A percentile compares a stretch with the other conserved stretches of the same genome.
These are phyloP conservation scores for Mesaphorura yosii DNA, from an alignment of 1,140 invertebrate genomes.

Conservation along the genomic window DNA sequence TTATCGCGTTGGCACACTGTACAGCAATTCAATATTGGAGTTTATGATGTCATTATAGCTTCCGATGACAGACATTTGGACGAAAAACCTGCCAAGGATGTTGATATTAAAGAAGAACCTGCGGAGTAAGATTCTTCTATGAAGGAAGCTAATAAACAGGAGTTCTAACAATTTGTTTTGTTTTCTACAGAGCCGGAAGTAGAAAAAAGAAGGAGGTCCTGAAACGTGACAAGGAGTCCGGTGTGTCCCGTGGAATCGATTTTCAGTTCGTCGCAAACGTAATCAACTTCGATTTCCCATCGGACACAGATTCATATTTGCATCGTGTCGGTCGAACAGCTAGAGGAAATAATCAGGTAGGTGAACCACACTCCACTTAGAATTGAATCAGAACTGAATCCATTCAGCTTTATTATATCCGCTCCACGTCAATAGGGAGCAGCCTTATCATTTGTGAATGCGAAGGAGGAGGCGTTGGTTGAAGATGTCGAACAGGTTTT, in stretches of 20 bases:
- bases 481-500: constrained; percentile 37
- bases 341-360: constrained; percentile 70
- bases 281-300: constrained; percentile 96
- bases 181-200: not conserved
- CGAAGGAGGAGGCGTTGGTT: constrained; percentile 64
- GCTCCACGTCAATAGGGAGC: no score
- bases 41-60: constrained; percentile 93
- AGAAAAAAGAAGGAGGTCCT: constrained; percentile 14
- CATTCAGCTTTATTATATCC: no score
- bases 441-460: constrained; percentile 82
- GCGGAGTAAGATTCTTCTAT: constrained; percentile 8
- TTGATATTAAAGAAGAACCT: constrained; percentile 1
- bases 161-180: constrained; percentile 6
- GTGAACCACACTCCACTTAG: constrained; percentile 1
- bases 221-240: constrained; percentile 73
- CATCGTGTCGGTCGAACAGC: constrained; percentile 91
- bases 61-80: constrained; percentile 84
- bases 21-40: constrained; percentile 86
- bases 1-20: constrained; percentile 85
- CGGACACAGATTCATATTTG: constrained; percentile 74
- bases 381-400: no score
- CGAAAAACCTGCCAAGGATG: constrained; percentile 35
- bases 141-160: no score
- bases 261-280: constrained; percentile 96
- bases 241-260: constrained; percentile 90